A percentile compares a stretch with the other conserved stretches of the same genome.
Evolutionary conservation across 37 sponge, comb jelly and placozoan genomes (phyloP).

Genomic region (Ianthella basta): DNA sequence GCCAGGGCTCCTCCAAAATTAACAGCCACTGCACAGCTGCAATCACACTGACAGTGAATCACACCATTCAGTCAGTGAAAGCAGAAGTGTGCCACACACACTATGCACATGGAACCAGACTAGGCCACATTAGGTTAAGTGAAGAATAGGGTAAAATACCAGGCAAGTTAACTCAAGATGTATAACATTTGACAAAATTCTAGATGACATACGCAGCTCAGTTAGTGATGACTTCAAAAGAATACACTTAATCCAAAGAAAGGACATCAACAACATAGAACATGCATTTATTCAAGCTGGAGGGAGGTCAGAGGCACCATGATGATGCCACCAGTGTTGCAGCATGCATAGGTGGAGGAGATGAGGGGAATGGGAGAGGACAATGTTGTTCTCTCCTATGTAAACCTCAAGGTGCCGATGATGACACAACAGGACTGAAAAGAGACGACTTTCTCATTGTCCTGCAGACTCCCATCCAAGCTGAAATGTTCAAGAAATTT

Average conservation of each 20-base stretch:
- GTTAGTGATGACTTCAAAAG: conserved; percentile 14
- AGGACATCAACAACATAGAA: conserved; percentile 48
- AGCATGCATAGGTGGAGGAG: conserved; percentile 18
- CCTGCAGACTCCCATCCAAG: conserved; percentile 14
- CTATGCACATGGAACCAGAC: conserved; percentile 16
- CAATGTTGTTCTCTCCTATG: neutral
- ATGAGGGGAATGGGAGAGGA: conserved; percentile 22
- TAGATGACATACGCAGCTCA: conserved; percentile 40
- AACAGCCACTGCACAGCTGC: conserved; percentile 34
- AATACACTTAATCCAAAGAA: conserved; percentile 37
- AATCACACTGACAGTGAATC: conserved; percentile 11
- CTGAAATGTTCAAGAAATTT: neutral
- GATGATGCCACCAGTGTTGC: conserved; percentile 22
- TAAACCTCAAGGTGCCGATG: neutral
- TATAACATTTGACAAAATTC: conserved; percentile 18
- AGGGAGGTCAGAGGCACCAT: conserved; percentile 8
- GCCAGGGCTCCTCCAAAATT: conserved; percentile 46
- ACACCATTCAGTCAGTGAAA: neutral
- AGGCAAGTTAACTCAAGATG: conserved; percentile 42
- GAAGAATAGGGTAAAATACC: conserved; percentile 17
- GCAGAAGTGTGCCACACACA: conserved; percentile 13
- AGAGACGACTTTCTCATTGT: neutral
- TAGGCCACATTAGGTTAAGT: conserved; percentile 28
- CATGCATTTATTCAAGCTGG: neutral
- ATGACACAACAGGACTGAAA: neutral